Percentiles rank a stretch among this genome's conserved stretches.
phyloP scores from a whole-genome alignment of 2,888 invertebrate genomes.

The Tanypteryx hageni region DNA sequence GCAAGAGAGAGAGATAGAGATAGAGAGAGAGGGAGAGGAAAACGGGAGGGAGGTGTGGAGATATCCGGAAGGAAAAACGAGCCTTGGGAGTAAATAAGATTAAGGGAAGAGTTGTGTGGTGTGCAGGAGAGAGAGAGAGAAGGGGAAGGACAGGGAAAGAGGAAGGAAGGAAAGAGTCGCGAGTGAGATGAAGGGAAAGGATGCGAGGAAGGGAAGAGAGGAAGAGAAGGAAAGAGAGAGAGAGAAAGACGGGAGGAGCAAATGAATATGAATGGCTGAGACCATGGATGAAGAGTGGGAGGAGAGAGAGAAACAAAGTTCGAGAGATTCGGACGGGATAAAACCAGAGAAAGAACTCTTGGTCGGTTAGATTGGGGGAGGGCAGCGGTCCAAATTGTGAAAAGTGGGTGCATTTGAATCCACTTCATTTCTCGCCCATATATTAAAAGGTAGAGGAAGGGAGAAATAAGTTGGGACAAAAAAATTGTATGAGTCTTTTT shows the following conservation, averaged over 20 bases:
- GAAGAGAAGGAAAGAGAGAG: background rate
- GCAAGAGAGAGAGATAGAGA: background rate
- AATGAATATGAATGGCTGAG: conserved; percentile 56
- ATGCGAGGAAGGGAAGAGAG: background rate
- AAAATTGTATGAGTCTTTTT: background rate
- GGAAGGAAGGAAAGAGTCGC: background rate
- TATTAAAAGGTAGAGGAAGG: conserved; percentile 43
- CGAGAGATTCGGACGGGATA: conserved; percentile 10
- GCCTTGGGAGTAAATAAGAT: conserved; percentile 61
- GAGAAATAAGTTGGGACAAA: background rate
- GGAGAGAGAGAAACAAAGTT: background rate
- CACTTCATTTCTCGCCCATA: conserved; percentile 61
- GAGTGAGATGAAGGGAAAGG: background rate
- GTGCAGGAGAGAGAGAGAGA: background rate
- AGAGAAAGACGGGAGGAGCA: conserved; percentile 2
- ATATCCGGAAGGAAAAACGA: conserved; percentile 57
- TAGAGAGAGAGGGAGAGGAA: background rate
- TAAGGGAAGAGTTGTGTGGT: conserved; percentile 39
- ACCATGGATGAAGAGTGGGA: background rate
- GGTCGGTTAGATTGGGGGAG: conserved; percentile 61
- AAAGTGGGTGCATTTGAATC: conserved; percentile 62
- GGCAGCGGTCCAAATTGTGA: conserved; percentile 64
- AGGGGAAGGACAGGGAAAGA: background rate
- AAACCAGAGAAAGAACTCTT: background rate
- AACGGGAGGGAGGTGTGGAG: background rate